These are phyloP conservation scores for Drosophila melanogaster DNA, from an alignment of 1,140 invertebrate species.

Conservation along the genomic window Release_6_plus_ISO1_MT NT_033779.5:18749501-18750000, in stretches of 20 bases:
- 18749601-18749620: conserved; percentile 48
- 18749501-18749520: conserved; percentile 67
- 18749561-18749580: conserved; percentile 68
- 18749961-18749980: conserved; percentile 27
- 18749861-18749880: too few relatives aligned
- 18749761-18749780: neutral
- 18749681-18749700: conserved; percentile 20
- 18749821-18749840: neutral
- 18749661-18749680: conserved; percentile 49
- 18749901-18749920: too few relatives aligned
- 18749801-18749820: neutral
- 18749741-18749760: neutral
- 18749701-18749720: conserved; percentile 9
- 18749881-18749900: too few relatives aligned
- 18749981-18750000: conserved; percentile 28
- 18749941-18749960: neutral
- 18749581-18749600: conserved; percentile 77
- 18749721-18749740: conserved; percentile 1
- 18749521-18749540: conserved; percentile 18
- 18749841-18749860: neutral
- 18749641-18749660: conserved; percentile 59
- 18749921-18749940: neutral
- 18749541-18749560: conserved; percentile 38
- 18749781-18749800: neutral
- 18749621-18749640: conserved; percentile 18